Conservation (phyloP, 2,888 invertebrate species). For the Trimorus sp. region DNA sequence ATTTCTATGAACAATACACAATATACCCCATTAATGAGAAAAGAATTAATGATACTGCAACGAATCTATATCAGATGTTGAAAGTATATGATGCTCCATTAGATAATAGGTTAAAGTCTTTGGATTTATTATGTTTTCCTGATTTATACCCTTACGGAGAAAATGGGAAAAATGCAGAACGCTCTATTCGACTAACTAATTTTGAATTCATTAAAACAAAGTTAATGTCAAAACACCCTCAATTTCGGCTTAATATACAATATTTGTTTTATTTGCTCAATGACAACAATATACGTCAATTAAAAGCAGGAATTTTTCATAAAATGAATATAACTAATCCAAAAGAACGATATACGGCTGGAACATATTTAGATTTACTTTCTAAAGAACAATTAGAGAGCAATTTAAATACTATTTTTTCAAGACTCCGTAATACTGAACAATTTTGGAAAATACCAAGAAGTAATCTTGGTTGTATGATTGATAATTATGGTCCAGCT, state of each 20-base stretch:
- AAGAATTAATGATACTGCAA: slow-evolving; percentile 44
- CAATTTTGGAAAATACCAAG: slow-evolving; percentile 56
- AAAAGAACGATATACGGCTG: slow-evolving; percentile 27
- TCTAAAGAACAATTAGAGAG: slow-evolving; percentile 12
- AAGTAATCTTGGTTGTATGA: background rate
- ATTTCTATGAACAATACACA: slow-evolving; percentile 61
- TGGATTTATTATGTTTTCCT: slow-evolving; percentile 61
- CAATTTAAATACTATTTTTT: slow-evolving; percentile 53
- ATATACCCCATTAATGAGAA: slow-evolving; percentile 2
- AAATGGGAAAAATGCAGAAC: slow-evolving; percentile 30
- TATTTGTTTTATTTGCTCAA: slow-evolving; percentile 67
- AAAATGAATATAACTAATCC: slow-evolving; percentile 47
- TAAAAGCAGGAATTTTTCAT: slow-evolving; percentile 35
- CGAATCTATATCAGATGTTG: slow-evolving; percentile 67
- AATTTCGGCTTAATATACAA: slow-evolving; percentile 32
- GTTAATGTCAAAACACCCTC: slow-evolving; percentile 68
- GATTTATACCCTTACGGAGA: no score
- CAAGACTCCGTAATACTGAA: slow-evolving; percentile 63
- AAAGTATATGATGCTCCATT: slow-evolving; percentile 65
- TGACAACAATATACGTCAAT: slow-evolving; percentile 57
- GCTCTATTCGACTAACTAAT: slow-evolving; percentile 57
- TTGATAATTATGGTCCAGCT: slow-evolving; percentile 12
- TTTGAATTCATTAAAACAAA: slow-evolving; percentile 16
- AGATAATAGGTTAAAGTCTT: slow-evolving; percentile 54
- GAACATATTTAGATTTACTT: slow-evolving; percentile 28